Conservation (phyloP, 2,113 vertebrate genomes). For the Silurus meridionalis region DNA sequence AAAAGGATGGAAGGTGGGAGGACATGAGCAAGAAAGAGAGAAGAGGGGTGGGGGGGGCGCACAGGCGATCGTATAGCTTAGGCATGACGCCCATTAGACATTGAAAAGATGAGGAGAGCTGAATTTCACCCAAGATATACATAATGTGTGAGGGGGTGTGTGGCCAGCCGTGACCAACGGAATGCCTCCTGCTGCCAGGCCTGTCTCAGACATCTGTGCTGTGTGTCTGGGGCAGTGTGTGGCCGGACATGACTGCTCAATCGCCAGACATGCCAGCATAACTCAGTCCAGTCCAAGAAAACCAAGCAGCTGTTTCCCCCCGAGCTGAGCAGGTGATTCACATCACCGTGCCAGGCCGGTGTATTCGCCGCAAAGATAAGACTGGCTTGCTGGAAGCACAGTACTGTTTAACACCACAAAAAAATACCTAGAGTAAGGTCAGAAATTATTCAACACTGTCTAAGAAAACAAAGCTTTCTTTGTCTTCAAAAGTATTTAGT, state of each 20-base stretch:
- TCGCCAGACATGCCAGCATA: slow-evolving; percentile 24
- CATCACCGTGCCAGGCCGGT: not conserved
- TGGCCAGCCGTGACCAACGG: slow-evolving; percentile 21
- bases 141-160: not conserved
- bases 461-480: not conserved
- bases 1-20: slow-evolving; percentile 22
- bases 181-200: slow-evolving; percentile 29
- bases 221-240: slow-evolving; percentile 22
- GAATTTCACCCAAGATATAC: slow-evolving; percentile 38
- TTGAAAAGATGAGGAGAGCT: slow-evolving; percentile 27
- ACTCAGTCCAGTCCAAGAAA: slow-evolving; percentile 11
- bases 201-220: slow-evolving; percentile 37
- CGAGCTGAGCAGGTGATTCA: slow-evolving; percentile 16
- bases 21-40: slow-evolving; percentile 15
- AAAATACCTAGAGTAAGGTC: not conserved
- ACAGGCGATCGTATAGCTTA: not conserved
- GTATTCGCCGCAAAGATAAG: not conserved
- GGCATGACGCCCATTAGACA: slow-evolving; percentile 10
- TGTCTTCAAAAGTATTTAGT: no score
- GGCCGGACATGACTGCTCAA: slow-evolving; percentile 20
- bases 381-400: not conserved
- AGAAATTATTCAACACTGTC: not conserved
- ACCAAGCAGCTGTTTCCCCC: slow-evolving; percentile 38
- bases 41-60: not conserved
- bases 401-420: not conserved